Conservation (phyloP, 2,797 vertebrate species). For the Tokudaia tokunoshimensis region DNA sequence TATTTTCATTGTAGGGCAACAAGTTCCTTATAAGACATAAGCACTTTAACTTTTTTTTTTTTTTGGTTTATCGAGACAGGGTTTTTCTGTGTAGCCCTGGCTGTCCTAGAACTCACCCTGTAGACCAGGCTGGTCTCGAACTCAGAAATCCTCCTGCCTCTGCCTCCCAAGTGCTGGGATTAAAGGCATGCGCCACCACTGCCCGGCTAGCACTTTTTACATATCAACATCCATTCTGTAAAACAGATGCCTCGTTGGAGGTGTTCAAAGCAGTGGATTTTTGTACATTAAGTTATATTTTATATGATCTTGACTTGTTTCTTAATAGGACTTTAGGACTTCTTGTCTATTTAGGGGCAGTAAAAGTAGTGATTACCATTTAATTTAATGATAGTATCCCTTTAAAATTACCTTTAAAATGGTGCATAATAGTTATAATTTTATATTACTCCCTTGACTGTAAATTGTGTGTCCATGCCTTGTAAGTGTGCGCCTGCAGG, state of each 20-base stretch:
- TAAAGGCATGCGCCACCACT: too few relatives aligned
- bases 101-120: too few relatives aligned
- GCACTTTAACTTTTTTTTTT: background rate
- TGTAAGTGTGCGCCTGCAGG: background rate
- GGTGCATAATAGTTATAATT: background rate
- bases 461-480: background rate
- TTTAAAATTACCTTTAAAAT: conserved; percentile 29
- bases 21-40: conserved; percentile 11
- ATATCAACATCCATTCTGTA: background rate
- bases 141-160: too few relatives aligned
- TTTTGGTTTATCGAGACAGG: too few relatives aligned
- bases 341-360: background rate
- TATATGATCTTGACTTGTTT: conserved; percentile 34
- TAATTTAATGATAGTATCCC: conserved; percentile 12
- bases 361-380: conserved; percentile 9
- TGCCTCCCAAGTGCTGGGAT: too few relatives aligned
- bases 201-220: background rate
- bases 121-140: too few relatives aligned
- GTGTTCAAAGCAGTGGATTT: conserved; percentile 33
- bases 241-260: background rate
- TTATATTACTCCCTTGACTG: conserved; percentile 42
- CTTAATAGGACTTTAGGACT: conserved; percentile 42
- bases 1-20: conserved; percentile 45
- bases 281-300: conserved; percentile 36
- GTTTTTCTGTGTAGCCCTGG: too few relatives aligned